Conservation (phyloP, 1,140 invertebrate species). For the Drosophila repleta region DNA sequence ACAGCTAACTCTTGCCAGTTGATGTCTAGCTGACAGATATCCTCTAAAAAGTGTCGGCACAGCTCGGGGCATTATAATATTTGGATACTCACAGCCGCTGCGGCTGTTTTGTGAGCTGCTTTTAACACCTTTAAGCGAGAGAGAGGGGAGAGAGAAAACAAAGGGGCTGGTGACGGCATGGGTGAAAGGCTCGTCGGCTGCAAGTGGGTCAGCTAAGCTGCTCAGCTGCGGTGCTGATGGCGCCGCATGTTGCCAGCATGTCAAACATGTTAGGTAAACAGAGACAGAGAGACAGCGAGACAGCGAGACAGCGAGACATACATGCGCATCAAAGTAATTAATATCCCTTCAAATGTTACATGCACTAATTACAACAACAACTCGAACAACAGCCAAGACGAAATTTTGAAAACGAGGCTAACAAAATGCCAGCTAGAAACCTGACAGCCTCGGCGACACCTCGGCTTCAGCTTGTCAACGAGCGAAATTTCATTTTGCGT, state of each 20-base stretch:
- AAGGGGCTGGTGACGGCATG: conserved; percentile 2
- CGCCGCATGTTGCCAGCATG: conserved; percentile 54
- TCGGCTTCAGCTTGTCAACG: conserved; percentile 10
- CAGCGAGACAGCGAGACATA: conserved; percentile 18
- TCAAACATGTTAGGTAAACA: conserved; percentile 54
- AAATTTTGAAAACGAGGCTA: conserved; percentile 39
- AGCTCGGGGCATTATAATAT: too few species aligned
- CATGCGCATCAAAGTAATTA: conserved; percentile 70
- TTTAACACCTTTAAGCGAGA: too few species aligned
- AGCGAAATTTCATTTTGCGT: neutral
- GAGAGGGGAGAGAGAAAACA: too few species aligned
- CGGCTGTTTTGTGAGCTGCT: too few species aligned
- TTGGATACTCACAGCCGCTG: too few species aligned
- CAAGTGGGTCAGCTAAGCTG: conserved; percentile 62
- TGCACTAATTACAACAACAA: conserved; percentile 74
- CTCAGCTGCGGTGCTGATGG: conserved; percentile 24
- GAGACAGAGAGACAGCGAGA: conserved; percentile 12
- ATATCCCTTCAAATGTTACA: conserved; percentile 77
- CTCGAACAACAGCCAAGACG: conserved; percentile 33
- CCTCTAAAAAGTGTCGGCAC: too few species aligned
- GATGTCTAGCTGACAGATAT: too few species aligned
- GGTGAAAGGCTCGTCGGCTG: conserved; percentile 17
- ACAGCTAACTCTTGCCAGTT: too few species aligned
- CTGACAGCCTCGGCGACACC: neutral
- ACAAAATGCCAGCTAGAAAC: conserved; percentile 9